phyloP scores from a whole-genome alignment of 2,888 invertebrate genomes.

The Dione juno region DNA sequence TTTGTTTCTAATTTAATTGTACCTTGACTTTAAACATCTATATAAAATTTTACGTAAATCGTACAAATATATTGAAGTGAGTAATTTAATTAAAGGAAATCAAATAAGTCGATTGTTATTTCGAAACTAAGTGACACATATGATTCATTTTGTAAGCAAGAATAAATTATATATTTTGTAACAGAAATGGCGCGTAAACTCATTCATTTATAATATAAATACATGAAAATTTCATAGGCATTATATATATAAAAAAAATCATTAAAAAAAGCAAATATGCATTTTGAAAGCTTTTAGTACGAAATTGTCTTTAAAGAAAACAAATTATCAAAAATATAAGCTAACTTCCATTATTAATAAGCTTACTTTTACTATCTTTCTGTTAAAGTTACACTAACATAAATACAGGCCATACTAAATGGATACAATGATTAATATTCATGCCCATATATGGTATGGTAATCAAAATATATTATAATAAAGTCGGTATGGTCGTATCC shows the following conservation, averaged over 20 bases:
- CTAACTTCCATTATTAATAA: conserved; percentile 5
- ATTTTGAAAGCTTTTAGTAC: too few species aligned
- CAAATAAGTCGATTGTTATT: conserved; percentile 14
- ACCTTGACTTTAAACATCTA: not conserved
- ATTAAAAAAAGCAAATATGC: too few species aligned
- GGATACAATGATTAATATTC: conserved; percentile 23
- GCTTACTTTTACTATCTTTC: conserved; percentile 17
- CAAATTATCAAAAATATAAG: too few species aligned
- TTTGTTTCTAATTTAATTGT: not conserved
- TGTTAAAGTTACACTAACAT: conserved; percentile 17
- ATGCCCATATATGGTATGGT: conserved; percentile 12
- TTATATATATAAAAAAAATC: too few species aligned
- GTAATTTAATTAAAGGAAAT: conserved; percentile 4
- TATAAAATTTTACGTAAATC: not conserved
- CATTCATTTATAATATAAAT: not conserved
- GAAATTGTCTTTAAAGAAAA: too few species aligned
- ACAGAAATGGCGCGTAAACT: not conserved
- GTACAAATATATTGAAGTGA: not conserved
- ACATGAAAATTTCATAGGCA: too few species aligned
- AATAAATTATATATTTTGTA: conserved; percentile 11
- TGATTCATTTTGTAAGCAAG: conserved; percentile 7
- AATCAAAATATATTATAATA: conserved; percentile 17
- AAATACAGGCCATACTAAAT: conserved; percentile 17
- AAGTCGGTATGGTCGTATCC: too few species aligned
- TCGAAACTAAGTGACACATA: not conserved